phyloP scores from a whole-genome alignment of 1,140 invertebrate species.

The Psix sp. region DNA sequence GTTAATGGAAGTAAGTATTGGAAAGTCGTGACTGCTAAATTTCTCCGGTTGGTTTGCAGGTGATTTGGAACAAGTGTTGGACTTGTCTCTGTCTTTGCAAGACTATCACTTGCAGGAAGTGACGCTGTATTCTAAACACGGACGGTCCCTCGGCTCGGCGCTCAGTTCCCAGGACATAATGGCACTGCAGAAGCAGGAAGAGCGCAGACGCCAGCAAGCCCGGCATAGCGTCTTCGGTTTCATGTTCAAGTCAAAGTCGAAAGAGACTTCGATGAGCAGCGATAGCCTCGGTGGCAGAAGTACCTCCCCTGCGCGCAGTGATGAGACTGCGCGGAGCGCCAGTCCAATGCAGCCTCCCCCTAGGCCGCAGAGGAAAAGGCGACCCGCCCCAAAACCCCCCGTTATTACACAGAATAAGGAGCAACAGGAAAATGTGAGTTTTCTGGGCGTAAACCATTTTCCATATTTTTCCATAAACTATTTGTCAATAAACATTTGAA shows the following conservation, averaged over 20 bases:
- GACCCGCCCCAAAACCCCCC: conserved; percentile 81
- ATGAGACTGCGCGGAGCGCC: conserved; percentile 71
- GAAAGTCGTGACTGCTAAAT: conserved; percentile 22
- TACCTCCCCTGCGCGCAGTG: conserved; percentile 77
- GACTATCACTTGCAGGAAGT: conserved; percentile 84
- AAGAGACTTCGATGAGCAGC: conserved; percentile 76
- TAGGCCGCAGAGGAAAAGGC: conserved; percentile 78
- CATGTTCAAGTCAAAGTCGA: conserved; percentile 76
- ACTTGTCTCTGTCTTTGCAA: conserved; percentile 78
- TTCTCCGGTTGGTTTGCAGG: conserved; percentile 72
- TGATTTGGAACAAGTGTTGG: conserved; percentile 80
- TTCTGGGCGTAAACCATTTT: no score
- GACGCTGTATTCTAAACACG: conserved; percentile 79
- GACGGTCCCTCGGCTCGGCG: conserved; percentile 74
- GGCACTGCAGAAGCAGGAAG: conserved; percentile 79
- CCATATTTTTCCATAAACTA: no score
- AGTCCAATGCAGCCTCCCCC: conserved; percentile 72
- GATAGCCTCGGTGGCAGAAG: conserved; percentile 76
- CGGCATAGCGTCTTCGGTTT: conserved; percentile 78
- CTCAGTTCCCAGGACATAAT: conserved; percentile 82
- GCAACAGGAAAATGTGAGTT: no score
- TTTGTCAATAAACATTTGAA: no score
- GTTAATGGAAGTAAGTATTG: conserved; percentile 10
- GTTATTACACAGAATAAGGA: conserved; percentile 3
- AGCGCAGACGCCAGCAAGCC: conserved; percentile 76